Conservation (phyloP, 2,797 vertebrate species). For the Alectoris magna region DNA sequence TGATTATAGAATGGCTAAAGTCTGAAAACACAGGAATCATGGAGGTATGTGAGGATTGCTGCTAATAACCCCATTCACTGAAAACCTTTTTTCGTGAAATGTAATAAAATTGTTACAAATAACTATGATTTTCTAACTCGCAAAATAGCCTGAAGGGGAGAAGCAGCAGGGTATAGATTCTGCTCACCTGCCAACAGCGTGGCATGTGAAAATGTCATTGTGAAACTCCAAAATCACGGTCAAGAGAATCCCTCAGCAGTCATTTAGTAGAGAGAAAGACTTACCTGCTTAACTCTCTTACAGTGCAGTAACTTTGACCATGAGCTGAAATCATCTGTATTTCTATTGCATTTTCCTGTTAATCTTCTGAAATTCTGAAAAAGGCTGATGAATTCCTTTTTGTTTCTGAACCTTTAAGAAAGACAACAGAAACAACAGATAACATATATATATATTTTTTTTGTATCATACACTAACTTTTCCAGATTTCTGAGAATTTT, state of each 20-base stretch:
- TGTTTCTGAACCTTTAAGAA: not conserved
- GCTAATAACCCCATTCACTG: not conserved
- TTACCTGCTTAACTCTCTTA: not conserved
- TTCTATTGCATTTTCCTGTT: not conserved
- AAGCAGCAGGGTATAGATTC: not conserved
- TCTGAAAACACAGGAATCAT: not conserved
- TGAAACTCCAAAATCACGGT: not conserved
- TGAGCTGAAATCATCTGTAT: not conserved
- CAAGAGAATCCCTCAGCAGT: not conserved
- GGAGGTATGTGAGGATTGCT: not conserved
- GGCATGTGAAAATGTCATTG: not conserved
- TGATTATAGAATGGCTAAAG: not conserved
- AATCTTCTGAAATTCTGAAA: not conserved
- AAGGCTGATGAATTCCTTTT: rapidly evolving
- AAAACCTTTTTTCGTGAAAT: not conserved
- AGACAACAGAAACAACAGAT: not conserved
- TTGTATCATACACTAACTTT: not conserved
- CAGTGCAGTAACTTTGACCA: not conserved
- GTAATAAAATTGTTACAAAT: not conserved
- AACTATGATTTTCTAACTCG: not conserved
- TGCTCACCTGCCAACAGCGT: not conserved
- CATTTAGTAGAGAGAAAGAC: not conserved
- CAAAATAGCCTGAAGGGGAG: not conserved
- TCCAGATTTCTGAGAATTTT: not conserved
- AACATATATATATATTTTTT: not conserved